Conservation (phyloP, 2,888 invertebrate species). For the Abrostola tripartita region DNA sequence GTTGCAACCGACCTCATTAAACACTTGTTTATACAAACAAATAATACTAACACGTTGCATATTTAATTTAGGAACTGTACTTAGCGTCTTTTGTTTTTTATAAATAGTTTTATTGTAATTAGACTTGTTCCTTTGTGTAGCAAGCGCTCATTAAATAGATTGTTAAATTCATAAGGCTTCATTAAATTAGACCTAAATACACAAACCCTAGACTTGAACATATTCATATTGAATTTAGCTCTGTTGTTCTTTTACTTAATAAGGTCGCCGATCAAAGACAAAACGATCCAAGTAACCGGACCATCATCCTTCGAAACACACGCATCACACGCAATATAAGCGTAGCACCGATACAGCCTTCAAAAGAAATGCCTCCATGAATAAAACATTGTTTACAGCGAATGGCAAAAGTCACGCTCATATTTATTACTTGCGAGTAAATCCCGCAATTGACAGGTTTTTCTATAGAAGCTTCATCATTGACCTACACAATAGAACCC, state of each 20-base stretch:
- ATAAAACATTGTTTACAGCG: background rate
- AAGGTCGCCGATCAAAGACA: too few relatives aligned
- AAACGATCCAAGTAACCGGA: too few relatives aligned
- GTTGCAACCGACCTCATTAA: slow-evolving; percentile 25
- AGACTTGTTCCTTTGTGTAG: background rate
- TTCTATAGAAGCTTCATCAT: slow-evolving; percentile 16
- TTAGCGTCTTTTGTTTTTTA: background rate
- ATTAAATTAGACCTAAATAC: too few relatives aligned
- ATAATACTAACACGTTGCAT: background rate
- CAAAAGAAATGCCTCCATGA: background rate
- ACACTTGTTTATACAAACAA: slow-evolving; percentile 17
- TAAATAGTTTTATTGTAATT: background rate
- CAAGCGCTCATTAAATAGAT: too few relatives aligned
- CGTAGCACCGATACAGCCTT: too few relatives aligned
- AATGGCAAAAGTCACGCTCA: background rate
- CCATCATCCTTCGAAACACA: too few relatives aligned
- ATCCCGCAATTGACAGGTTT: background rate
- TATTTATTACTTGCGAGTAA: background rate
- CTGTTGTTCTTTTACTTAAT: too few relatives aligned
- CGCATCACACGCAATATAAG: too few relatives aligned
- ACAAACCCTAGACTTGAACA: too few relatives aligned
- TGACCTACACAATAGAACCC: slow-evolving; percentile 4
- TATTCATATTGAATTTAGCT: too few relatives aligned
- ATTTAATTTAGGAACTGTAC: slow-evolving; percentile 14
- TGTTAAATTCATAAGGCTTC: too few relatives aligned